Conservation (phyloP, 2,888 invertebrate species). For the Tachina lurida region DNA sequence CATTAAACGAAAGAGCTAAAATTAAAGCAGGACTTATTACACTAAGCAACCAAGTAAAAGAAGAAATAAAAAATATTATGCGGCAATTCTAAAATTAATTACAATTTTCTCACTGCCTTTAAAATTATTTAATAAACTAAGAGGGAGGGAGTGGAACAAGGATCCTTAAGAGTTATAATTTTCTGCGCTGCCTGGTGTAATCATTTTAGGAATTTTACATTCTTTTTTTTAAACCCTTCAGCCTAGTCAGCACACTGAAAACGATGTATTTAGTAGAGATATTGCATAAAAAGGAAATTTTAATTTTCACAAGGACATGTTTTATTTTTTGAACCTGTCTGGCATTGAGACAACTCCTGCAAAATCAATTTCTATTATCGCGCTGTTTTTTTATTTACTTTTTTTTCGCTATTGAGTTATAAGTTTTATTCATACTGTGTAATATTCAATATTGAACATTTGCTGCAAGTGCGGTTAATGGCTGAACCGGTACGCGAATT, state of each 20-base stretch:
- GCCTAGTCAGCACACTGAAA: constrained; percentile 11
- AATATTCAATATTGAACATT: constrained; percentile 58
- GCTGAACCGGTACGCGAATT: constrained; percentile 29
- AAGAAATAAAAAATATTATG: not conserved
- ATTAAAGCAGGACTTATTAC: not conserved
- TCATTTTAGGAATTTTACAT: not conserved
- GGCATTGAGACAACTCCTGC: constrained; percentile 52
- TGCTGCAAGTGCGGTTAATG: constrained; percentile 65
- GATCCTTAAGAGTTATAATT: not conserved
- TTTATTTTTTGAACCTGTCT: constrained; percentile 42
- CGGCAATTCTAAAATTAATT: too few species aligned
- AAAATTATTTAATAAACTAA: too few species aligned
- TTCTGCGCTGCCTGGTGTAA: not conserved
- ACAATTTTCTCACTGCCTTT: too few species aligned
- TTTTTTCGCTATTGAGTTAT: constrained; percentile 55
- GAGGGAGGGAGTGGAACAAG: too few species aligned
- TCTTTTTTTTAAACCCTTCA: not conserved
- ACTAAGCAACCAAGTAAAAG: not conserved
- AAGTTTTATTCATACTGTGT: constrained; percentile 57
- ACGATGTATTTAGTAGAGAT: not conserved
- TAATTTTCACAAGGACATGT: constrained; percentile 42
- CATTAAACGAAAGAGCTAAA: constrained; percentile 13
- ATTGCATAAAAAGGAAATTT: not conserved
- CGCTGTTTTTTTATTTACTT: constrained; percentile 10
- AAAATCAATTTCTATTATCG: constrained; percentile 27